Base-by-base conservation (phyloP, 2,888 invertebrate genomes). In the Urechis unicinctus region DNA sequence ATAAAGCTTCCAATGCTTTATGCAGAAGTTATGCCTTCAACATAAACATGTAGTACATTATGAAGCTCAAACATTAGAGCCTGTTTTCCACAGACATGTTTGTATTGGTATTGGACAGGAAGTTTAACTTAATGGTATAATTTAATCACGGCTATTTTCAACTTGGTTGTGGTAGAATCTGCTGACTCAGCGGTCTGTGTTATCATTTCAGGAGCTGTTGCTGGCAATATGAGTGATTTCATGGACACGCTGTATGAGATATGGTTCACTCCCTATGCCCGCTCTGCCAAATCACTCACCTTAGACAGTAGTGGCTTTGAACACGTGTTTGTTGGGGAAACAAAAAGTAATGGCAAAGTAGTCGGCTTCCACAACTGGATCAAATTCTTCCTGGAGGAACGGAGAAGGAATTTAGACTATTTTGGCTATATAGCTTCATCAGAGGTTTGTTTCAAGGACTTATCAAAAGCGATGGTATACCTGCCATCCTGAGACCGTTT, bases 291-390 rank as follows among this genome's bases (percentile, higher is more conserved):
- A 17, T 61, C 13, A 63, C 73, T 75, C 21, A 64, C 66, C 46
- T 60, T 64, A 41, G 74, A 77, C 59, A 75, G 77, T 0, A 70
- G 71, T 59, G 78, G 77, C 42, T 78, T 78, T 71, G 78, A 78
- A 58, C 78, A 78, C 65, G 77, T 78, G 49, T 78, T 78, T 70
- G 76, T 78, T 46, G 78, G 78, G 21, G 78, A 78, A 59, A 68
- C 68, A 0, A 61, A 70, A 25, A 68, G 67, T 3, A 62, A 67
- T 44, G 67, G 70, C 28, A 36, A 36, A 36, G 71, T 78, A 50
- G 70, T 74, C 31, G 78, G 78, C n/a, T 71, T 78, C 22, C 78
- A 78, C 62, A 78, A 78, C 64, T 78, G 78, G 78, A 67, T 78
- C 47, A 75, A 77, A 63, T 71, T 76, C 55, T 78, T 74, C 57